Evolutionary conservation across 2,113 vertebrate genomes (phyloP).

Genomic region (Ceyx cyanopectus): DNA sequence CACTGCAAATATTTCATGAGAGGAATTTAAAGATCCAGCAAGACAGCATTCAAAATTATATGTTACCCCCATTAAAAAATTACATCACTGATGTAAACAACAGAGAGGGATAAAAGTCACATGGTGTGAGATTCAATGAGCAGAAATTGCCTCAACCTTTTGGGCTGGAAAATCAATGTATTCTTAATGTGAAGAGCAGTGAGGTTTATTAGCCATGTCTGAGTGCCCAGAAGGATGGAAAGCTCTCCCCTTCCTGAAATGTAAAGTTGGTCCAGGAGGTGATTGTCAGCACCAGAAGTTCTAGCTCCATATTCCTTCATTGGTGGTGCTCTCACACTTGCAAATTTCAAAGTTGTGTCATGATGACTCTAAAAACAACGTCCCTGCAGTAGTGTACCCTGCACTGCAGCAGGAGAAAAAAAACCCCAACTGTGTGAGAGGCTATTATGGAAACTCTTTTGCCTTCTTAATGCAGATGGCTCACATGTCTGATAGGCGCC

Average conservation of each 20-base stretch:
- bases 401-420: rapidly evolving
- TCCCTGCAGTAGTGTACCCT: not conserved
- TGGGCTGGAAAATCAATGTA: not conserved
- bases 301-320: not conserved
- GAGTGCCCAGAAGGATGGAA: not conserved
- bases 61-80: not conserved
- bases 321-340: not conserved
- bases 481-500: not conserved
- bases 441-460: not conserved
- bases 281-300: not conserved
- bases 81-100: not conserved
- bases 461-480: not conserved
- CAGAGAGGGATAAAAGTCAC: not conserved
- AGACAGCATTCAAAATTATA: not conserved
- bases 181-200: not conserved
- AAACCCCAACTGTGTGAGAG: not conserved
- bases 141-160: not conserved
- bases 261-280: not conserved
- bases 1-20: not conserved
- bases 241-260: not conserved
- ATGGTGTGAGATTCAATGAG: not conserved
- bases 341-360: rapidly evolving
- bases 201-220: not conserved
- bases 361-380: not conserved
- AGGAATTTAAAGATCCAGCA: not conserved